Evolutionary conservation across 1,140 invertebrate genomes (phyloP).

Genomic region (Asobara japonica): DNA sequence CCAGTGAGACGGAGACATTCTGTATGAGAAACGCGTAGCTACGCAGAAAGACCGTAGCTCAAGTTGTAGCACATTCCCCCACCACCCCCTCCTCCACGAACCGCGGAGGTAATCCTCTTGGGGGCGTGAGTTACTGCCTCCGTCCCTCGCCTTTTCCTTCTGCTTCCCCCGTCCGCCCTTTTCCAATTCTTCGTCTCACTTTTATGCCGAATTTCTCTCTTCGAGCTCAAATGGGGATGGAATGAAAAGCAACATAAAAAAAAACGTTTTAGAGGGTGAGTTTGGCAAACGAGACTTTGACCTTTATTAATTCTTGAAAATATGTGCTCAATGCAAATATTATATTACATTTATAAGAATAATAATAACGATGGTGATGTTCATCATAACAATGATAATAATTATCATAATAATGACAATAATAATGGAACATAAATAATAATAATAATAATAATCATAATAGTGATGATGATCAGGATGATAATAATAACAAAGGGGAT

Average conservation of each 20-base stretch:
- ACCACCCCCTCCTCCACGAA: neutral
- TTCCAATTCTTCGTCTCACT: conserved; percentile 23
- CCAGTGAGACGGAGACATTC: conserved; percentile 59
- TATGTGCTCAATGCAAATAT: too few species aligned
- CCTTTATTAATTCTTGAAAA: too few species aligned
- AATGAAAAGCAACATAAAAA: conserved; percentile 1
- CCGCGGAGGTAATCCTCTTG: conserved; percentile 67
- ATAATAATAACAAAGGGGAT: too few species aligned
- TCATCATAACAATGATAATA: too few species aligned
- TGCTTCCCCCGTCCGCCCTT: conserved; percentile 18
- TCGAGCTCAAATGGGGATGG: conserved; percentile 1
- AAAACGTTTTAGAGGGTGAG: neutral
- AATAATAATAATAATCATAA: too few species aligned
- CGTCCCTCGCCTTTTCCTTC: conserved; percentile 48
- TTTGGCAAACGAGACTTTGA: too few species aligned
- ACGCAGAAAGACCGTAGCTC: conserved; percentile 66
- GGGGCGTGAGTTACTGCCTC: conserved; percentile 66
- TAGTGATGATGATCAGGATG: too few species aligned
- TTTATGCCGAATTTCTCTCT: conserved; percentile 15
- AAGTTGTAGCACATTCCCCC: conserved; percentile 59
- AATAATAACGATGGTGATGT: too few species aligned
- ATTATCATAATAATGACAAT: too few species aligned
- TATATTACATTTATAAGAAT: too few species aligned
- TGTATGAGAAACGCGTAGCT: conserved; percentile 69
- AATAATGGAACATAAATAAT: too few species aligned